These are phyloP conservation scores for Uria aalge DNA, from an alignment of 2,113 vertebrate species.

Conservation along the genomic window DNA sequence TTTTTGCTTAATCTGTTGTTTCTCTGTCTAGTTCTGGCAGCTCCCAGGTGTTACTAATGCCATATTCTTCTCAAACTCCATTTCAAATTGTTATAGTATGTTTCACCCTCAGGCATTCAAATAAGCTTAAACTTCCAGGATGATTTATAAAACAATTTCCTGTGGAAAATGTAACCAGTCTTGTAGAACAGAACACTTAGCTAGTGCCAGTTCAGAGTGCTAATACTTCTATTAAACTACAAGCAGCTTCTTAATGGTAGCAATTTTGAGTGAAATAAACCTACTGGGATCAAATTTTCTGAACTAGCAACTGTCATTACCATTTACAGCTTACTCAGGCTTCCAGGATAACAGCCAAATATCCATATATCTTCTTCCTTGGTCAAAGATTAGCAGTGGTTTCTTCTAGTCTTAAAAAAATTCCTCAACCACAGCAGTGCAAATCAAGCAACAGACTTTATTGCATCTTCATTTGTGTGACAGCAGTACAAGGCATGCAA, in stretches of 20 bases:
- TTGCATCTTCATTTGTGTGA: slow-evolving; percentile 13
- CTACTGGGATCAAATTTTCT: slow-evolving; percentile 11
- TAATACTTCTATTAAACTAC: slow-evolving; percentile 44
- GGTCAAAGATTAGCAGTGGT: neutral
- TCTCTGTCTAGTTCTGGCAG: neutral
- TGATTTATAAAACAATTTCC: slow-evolving; percentile 75
- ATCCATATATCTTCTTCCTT: neutral
- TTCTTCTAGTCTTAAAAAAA: neutral
- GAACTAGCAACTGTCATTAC: slow-evolving; percentile 3
- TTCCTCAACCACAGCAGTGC: neutral
- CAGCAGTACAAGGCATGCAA: neutral
- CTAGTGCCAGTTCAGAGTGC: neutral
- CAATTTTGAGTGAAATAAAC: slow-evolving; percentile 34
- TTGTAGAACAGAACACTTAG: slow-evolving; percentile 66
- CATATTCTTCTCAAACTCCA: neutral
- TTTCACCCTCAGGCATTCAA: slow-evolving; percentile 17
- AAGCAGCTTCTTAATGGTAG: slow-evolving; percentile 14
- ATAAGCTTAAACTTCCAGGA: slow-evolving; percentile 23
- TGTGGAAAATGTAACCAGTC: slow-evolving; percentile 34
- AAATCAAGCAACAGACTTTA: neutral
- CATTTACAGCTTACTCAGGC: neutral
- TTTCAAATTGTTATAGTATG: neutral
- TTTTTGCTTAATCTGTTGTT: neutral
- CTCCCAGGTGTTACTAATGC: neutral
- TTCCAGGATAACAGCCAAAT: neutral